Evolutionary conservation across 2,888 invertebrate genomes (phyloP).

Genomic region (Nysson spinosus): DNA sequence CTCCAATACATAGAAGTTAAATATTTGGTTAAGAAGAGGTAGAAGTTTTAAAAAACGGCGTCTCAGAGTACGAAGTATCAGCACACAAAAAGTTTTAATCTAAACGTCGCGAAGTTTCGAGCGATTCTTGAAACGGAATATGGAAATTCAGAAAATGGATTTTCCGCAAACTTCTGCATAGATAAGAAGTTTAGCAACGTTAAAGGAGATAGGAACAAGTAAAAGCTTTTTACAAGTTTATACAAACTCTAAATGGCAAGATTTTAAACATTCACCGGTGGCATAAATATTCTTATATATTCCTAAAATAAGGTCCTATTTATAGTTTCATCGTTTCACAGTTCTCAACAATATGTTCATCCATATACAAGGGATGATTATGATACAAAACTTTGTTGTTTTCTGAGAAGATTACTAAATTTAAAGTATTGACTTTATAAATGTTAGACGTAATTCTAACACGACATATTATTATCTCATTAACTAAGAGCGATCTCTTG

Average conservation of each 20-base stretch:
- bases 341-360: too few species aligned
- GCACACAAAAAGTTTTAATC: neutral
- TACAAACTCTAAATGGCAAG: conserved; percentile 15
- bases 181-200: neutral
- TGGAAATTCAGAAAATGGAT: neutral
- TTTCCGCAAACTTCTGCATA: neutral
- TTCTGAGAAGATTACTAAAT: too few species aligned
- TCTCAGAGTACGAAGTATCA: too few species aligned
- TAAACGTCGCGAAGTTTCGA: neutral
- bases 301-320: conserved; percentile 46
- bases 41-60: too few species aligned
- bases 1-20: too few species aligned
- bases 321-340: conserved; percentile 40
- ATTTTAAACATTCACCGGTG: conserved; percentile 35
- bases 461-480: too few species aligned
- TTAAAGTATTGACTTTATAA: too few species aligned
- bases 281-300: conserved; percentile 26
- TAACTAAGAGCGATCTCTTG: neutral
- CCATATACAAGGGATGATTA: too few species aligned
- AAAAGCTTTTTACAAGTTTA: conserved; percentile 22
- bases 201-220: conserved; percentile 2
- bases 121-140: neutral
- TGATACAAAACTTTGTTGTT: too few species aligned
- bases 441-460: too few species aligned
- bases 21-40: too few species aligned